Conservation (phyloP, 2,888 invertebrate species). For the Candidula unifasciata region DNA sequence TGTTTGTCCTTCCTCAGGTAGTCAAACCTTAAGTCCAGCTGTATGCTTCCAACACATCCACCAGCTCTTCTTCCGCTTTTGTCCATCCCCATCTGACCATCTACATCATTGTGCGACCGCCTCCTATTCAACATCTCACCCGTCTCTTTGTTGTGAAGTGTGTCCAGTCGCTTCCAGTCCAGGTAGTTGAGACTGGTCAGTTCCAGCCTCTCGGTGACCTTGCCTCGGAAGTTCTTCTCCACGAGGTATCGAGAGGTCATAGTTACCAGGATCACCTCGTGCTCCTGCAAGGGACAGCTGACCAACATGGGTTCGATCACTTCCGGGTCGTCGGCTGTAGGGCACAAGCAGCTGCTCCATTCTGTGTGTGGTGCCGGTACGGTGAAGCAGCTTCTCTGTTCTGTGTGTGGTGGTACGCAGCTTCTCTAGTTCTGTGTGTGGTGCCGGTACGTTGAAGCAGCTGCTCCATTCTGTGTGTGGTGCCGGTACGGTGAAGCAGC, state of each 20-base stretch:
- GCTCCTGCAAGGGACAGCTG: conserved; percentile 54
- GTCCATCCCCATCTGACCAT: no score
- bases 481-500: no score
- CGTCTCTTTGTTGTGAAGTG: no score
- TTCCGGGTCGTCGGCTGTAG: conserved; percentile 57
- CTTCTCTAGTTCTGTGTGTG: no score
- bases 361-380: no score
- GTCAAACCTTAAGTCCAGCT: conserved; percentile 69
- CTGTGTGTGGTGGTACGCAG: no score
- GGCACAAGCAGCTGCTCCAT: not conserved
- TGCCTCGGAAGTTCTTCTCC: conserved; percentile 71
- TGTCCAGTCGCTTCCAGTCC: conserved; percentile 24
- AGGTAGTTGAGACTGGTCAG: conserved; percentile 53
- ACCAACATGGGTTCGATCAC: conserved; percentile 74
- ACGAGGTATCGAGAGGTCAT: conserved; percentile 67
- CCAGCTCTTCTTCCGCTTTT: not conserved
- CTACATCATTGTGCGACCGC: no score
- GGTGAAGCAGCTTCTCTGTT: no score
- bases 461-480: no score
- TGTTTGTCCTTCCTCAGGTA: conserved; percentile 70
- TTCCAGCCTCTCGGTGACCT: conserved; percentile 66
- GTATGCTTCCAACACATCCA: conserved; percentile 13
- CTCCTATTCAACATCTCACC: no score
- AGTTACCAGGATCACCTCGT: conserved; percentile 64
- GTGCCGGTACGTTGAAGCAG: no score